Evolutionary conservation across 2,797 vertebrate species (phyloP), one percentile per base, ranked within the genome.

Genomic region (Agapornis canus): DNA sequence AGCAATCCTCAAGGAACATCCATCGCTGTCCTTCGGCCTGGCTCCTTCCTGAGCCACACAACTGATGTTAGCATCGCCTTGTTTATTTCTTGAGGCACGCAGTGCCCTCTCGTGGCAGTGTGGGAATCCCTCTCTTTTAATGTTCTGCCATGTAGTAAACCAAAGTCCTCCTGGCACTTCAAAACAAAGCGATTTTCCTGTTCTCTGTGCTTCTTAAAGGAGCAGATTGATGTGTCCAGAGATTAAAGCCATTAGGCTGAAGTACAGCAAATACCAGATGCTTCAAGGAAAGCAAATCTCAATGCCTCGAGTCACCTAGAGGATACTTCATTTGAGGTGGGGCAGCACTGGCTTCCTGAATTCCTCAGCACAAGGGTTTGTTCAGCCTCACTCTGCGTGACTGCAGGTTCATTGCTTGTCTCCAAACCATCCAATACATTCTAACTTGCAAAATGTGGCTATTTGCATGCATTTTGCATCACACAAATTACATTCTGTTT

Each of bases 81-180:
- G 39, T 5, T 52, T 17, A 9, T 43, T 75, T 65, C 79, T 17
- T 5, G 92, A 70, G 68, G 84, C 79, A 48, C 3, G 43, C 82
- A 86, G 42, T 90, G 95, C 92, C 91, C 89, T 92, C 94, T 94
- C 65, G 9, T 49, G 92, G 94, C 82, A 88, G 4, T 54, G 48
- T 2, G 59, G 69, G 61, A 51, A 61, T 68, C 86, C 92, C 78
- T 81, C 31, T 4, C 82, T 63, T 83, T 40, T 25, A 48, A 7
- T 20, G 68, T 65, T 69, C 22, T 29, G 56, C 85, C 60, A 3
- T 12, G 6, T 13, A 15, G 23, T 11, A 59, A 68, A 21, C 11
- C 56, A 11, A 65, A 25, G 20, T 20, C 51, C 35, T 73, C 7
- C 64, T 61, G 39, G 60, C 27, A 4, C 63, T 71, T 54, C 2